phyloP scores from a whole-genome alignment of 2,888 invertebrate genomes.

The Pristionchus mayeri region DNA sequence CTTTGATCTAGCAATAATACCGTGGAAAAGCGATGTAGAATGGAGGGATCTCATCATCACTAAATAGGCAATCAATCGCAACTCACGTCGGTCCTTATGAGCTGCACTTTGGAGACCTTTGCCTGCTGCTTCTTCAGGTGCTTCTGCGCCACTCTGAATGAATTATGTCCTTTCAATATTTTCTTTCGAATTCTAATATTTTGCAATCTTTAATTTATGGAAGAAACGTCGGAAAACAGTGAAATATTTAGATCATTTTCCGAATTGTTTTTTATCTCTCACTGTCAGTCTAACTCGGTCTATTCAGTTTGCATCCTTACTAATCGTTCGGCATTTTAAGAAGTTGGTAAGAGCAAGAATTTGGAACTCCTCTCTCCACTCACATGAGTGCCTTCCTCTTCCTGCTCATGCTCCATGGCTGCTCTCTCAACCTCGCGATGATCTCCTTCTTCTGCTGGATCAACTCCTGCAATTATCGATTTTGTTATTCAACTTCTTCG shows the following conservation, averaged over 20 bases:
- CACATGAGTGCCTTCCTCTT: constrained; percentile 74
- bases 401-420: constrained; percentile 77
- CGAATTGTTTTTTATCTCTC: too few species aligned
- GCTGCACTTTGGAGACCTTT: constrained; percentile 76
- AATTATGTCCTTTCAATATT: not conserved
- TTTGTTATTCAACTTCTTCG: too few species aligned
- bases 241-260: too few species aligned
- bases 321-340: too few species aligned
- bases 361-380: too few species aligned
- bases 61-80: not conserved
- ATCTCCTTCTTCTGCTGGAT: constrained; percentile 56
- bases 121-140: constrained; percentile 77
- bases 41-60: too few species aligned
- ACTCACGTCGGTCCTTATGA: constrained; percentile 63
- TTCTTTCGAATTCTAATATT: not conserved
- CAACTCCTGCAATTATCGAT: not conserved
- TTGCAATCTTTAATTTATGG: not conserved
- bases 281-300: too few species aligned
- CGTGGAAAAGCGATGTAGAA: too few species aligned
- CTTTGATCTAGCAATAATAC: too few species aligned
- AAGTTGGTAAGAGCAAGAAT: too few species aligned
- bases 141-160: constrained; percentile 76
- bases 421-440: constrained; percentile 76
- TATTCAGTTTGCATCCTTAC: too few species aligned
- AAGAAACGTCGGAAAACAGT: not conserved